Evolutionary conservation across 2,113 vertebrate species (phyloP).

Genomic region (Trinectes maculatus): DNA sequence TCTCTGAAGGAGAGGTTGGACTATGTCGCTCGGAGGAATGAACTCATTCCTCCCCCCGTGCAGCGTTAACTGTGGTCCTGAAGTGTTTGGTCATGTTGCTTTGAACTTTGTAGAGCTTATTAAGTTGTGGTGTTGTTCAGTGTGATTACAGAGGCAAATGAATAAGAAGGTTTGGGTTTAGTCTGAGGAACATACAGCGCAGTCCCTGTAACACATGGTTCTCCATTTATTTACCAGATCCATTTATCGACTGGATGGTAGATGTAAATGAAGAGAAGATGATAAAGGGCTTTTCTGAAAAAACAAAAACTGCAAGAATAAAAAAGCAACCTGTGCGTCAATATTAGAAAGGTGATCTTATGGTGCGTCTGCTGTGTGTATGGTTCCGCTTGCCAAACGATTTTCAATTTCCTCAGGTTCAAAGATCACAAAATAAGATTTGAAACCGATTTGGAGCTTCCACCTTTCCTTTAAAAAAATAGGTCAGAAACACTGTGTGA

Average conservation of each 20-base stretch:
- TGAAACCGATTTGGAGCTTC: conserved; percentile 52
- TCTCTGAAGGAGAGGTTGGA: conserved; percentile 46
- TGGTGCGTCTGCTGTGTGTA: conserved; percentile 22
- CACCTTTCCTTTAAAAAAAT: conserved; percentile 54
- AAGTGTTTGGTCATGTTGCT: conserved; percentile 20
- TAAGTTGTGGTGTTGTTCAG: conserved; percentile 30
- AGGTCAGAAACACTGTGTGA: conserved; percentile 15
- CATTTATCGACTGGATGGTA: conserved; percentile 30
- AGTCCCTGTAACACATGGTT: conserved; percentile 1
- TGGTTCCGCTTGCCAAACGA: conserved; percentile 27
- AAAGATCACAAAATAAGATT: conserved; percentile 56
- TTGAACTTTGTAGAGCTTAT: conserved; percentile 25
- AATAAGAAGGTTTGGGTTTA: conserved; percentile 28
- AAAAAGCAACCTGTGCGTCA: not conserved
- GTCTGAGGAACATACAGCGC: not conserved
- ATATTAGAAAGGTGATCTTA: conserved; percentile 32
- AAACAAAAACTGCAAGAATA: not conserved
- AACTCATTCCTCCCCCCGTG: conserved; percentile 52
- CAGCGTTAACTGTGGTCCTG: conserved; percentile 38
- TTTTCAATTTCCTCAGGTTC: conserved; percentile 51
- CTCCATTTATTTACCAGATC: conserved; percentile 16
- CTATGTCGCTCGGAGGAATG: conserved; percentile 51
- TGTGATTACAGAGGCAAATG: conserved; percentile 9
- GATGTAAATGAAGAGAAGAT: conserved; percentile 26
- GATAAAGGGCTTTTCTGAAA: conserved; percentile 19